Evolutionary conservation across 2,888 invertebrate genomes (phyloP).

Genomic region (Pachymerium ferrugineum): DNA sequence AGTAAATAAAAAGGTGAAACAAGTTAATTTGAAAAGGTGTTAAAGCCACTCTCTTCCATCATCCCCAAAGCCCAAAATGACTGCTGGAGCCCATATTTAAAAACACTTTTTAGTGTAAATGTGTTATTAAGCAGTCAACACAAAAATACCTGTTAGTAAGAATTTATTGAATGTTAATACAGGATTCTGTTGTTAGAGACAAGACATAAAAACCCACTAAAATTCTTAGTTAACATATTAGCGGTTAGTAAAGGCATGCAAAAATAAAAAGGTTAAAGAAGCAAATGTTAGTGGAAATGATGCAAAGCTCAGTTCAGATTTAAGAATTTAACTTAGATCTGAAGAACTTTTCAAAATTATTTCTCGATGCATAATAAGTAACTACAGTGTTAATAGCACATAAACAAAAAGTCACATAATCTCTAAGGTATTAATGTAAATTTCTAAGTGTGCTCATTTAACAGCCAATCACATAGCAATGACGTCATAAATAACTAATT

Average conservation of each 20-base stretch:
- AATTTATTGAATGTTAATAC: not conserved
- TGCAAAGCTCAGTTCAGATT: not conserved
- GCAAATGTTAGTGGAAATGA: not conserved
- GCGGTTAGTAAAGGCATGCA: not conserved
- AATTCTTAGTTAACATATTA: not conserved
- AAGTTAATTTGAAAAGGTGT: not conserved
- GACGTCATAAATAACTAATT: too few relatives aligned
- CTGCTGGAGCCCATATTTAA: not conserved
- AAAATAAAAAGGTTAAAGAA: too few relatives aligned
- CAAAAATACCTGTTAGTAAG: not conserved
- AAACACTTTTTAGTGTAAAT: not conserved
- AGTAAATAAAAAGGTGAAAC: not conserved
- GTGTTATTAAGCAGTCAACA: not conserved
- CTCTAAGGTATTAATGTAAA: not conserved
- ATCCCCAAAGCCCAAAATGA: not conserved
- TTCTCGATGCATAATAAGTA: not conserved
- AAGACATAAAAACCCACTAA: not conserved
- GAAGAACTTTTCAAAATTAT: not conserved
- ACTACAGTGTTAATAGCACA: not conserved
- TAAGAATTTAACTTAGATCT: not conserved
- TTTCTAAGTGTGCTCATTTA: too few relatives aligned
- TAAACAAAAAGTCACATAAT: not conserved
- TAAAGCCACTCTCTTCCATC: slow-evolving; percentile 1
- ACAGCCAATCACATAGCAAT: too few relatives aligned
- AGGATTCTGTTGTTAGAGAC: not conserved